These are phyloP conservation scores for Bostrychus sinensis DNA, from an alignment of 2,113 vertebrate genomes.

Conservation along the genomic window DNA sequence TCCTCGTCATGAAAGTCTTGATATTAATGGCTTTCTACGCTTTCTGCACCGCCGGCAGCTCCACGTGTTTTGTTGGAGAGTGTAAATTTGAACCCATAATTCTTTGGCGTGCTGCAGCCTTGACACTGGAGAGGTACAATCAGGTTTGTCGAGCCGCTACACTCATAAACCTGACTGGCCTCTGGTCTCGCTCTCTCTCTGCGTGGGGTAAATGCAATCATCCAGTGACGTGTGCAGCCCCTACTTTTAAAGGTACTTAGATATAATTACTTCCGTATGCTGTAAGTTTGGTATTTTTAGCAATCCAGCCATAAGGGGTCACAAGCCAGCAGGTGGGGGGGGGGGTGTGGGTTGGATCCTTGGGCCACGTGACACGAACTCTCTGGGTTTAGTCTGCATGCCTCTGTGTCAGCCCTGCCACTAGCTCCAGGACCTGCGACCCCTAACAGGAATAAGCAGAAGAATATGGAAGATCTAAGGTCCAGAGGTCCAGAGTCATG, in stretches of 20 bases:
- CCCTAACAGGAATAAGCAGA: too few species aligned
- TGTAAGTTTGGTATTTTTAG: too few species aligned
- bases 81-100: constrained; percentile 48
- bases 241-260: background rate
- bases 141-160: constrained; percentile 40
- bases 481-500: too few species aligned
- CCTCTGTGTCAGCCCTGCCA: too few species aligned
- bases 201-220: constrained; percentile 4
- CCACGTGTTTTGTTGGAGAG: constrained; percentile 17
- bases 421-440: too few species aligned
- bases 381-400: too few species aligned
- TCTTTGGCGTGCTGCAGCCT: constrained; percentile 26
- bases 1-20: constrained; percentile 32
- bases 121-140: constrained; percentile 61
- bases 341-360: too few species aligned
- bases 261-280: background rate
- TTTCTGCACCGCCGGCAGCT: constrained; percentile 10
- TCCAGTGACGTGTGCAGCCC: background rate
- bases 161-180: constrained; percentile 21
- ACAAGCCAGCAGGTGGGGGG: too few species aligned
- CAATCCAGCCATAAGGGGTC: too few species aligned
- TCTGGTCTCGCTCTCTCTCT: background rate
- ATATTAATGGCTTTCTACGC: constrained; percentile 17
- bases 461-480: too few species aligned
- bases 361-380: too few species aligned